Evolutionary conservation across 2,797 vertebrate genomes (phyloP).

Genomic region (Eptatretus atami): DNA sequence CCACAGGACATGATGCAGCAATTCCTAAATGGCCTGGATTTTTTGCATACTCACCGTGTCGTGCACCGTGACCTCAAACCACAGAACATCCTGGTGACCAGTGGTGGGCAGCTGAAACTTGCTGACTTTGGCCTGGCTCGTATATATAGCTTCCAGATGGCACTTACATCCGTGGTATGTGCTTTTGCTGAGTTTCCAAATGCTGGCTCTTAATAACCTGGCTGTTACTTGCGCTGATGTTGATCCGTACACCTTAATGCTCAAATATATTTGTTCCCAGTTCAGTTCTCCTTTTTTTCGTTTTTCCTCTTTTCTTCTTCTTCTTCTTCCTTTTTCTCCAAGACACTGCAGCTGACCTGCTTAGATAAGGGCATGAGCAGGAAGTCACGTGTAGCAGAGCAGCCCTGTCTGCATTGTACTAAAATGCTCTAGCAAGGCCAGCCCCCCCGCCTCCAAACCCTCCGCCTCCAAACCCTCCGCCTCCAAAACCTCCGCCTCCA

Average conservation of each 20-base stretch:
- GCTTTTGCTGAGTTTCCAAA: too few species aligned
- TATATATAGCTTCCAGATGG: conserved; percentile 99
- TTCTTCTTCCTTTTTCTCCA: too few species aligned
- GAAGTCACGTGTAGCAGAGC: too few species aligned
- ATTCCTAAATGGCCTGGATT: conserved; percentile 78
- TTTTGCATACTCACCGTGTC: conserved; percentile 85
- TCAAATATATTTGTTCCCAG: not conserved
- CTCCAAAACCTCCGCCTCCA: too few species aligned
- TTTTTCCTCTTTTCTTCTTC: not conserved
- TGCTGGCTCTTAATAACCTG: not conserved
- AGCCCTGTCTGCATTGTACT: too few species aligned
- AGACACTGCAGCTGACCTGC: too few species aligned
- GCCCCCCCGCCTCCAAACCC: too few species aligned
- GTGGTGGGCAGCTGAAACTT: conserved; percentile 72
- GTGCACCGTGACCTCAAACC: conserved; percentile 92
- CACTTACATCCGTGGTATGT: conserved; percentile 93
- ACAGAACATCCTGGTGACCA: conserved; percentile 92
- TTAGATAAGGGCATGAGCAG: too few species aligned
- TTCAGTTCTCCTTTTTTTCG: not conserved
- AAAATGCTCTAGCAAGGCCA: too few species aligned
- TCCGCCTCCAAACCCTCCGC: too few species aligned
- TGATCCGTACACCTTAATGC: too few species aligned
- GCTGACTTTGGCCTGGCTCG: conserved; percentile 85
- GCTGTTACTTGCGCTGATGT: not conserved
- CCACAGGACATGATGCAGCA: conserved; percentile 91